Evolutionary conservation across 2,888 invertebrate species (phyloP).

Genomic region (Clanis bilineata): DNA sequence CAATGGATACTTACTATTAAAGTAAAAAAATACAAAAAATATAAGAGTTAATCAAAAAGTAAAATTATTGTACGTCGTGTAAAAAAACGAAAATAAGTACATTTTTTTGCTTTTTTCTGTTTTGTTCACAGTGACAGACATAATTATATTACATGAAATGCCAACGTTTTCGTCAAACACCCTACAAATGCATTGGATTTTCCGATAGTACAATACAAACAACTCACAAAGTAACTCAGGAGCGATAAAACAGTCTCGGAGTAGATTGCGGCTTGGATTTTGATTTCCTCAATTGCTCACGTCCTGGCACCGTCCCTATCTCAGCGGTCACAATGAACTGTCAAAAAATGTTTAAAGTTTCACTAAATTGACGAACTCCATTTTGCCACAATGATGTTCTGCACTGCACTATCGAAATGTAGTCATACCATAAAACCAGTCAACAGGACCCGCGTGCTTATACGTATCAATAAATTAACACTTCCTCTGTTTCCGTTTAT

Average conservation of each 20-base stretch:
- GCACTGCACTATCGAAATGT: conserved; percentile 7
- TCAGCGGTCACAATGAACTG: background rate
- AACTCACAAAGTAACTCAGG: background rate
- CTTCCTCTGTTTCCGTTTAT: background rate
- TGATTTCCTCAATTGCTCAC: background rate
- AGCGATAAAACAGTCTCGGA: background rate
- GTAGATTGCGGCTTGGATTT: background rate
- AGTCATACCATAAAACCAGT: conserved; percentile 12
- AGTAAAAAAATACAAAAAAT: background rate
- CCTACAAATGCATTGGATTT: conserved; percentile 9
- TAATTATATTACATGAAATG: conserved; percentile 6
- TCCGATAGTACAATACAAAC: conserved; percentile 9
- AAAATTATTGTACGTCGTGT: background rate
- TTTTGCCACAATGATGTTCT: background rate
- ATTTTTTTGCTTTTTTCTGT: conserved; percentile 10
- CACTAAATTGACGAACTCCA: background rate
- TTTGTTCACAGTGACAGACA: conserved; percentile 9
- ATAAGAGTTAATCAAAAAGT: background rate
- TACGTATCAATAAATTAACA: background rate
- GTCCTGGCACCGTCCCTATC: background rate
- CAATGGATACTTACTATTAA: background rate
- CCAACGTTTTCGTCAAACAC: conserved; percentile 8
- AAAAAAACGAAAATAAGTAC: background rate
- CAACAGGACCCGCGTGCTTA: conserved; percentile 17
- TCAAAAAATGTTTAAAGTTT: background rate